Conservation (phyloP, 2,113 vertebrate genomes). For the Plectropomus leopardus region DNA sequence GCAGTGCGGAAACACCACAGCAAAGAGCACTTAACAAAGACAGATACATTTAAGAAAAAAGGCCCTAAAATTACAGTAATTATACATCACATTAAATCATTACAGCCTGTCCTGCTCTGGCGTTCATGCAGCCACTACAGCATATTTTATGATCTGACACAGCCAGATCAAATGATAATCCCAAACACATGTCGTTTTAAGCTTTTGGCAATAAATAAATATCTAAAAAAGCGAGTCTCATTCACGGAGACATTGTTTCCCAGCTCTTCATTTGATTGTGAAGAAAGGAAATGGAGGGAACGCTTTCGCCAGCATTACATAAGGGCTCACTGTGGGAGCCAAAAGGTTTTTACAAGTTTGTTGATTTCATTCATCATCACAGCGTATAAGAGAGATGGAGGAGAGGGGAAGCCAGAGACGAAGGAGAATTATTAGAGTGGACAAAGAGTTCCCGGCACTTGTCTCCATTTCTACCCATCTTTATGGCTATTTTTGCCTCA, state of each 20-base stretch:
- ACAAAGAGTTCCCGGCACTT: constrained; percentile 20
- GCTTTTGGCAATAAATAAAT: constrained; percentile 23
- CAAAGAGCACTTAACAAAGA: constrained; percentile 27
- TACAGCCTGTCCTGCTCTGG: constrained; percentile 22
- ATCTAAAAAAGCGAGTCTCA: not conserved
- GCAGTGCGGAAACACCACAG: constrained; percentile 29
- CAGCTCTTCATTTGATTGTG: not conserved
- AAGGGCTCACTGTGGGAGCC: not conserved
- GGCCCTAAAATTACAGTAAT: constrained; percentile 48
- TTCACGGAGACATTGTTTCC: constrained; percentile 16
- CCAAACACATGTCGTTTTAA: constrained; percentile 50
- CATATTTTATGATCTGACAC: constrained; percentile 24
- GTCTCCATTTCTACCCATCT: constrained; percentile 26
- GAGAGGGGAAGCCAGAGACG: not conserved
- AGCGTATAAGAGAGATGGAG: not conserved
- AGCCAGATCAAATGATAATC: constrained; percentile 46
- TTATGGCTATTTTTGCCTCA: constrained; percentile 27
- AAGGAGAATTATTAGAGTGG: constrained; percentile 10
- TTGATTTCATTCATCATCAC: constrained; percentile 52
- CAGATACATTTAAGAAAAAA: constrained; percentile 34
- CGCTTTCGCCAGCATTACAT: constrained; percentile 24
- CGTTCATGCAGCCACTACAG: constrained; percentile 13
- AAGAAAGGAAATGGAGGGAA: constrained; percentile 5
- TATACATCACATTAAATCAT: constrained; percentile 52
- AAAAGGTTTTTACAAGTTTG: constrained; percentile 35